Base-by-base conservation (phyloP, 2,888 invertebrate genomes). In the Leptarthrus brevirostris region DNA sequence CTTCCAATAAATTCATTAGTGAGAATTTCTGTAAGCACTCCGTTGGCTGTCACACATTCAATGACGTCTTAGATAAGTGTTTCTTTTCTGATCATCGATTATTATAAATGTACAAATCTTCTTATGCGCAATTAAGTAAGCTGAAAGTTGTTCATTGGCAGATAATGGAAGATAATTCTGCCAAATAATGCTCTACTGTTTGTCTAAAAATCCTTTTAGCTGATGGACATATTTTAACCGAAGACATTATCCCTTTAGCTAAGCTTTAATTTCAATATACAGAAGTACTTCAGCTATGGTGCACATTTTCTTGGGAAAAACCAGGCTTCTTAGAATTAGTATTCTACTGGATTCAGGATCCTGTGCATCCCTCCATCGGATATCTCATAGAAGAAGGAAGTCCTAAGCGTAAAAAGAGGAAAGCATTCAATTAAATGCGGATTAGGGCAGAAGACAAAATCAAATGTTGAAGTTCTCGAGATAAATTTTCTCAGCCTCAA, bases 61-160 rank as follows among this genome's bases (percentile, higher is more conserved):
- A n/a, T n/a, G n/a, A n/a, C n/a, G n/a, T n/a, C n/a, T n/a, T n/a
- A n/a, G n/a, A n/a, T n/a, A n/a, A n/a, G n/a, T n/a, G n/a, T n/a
- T n/a, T n/a, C n/a, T n/a, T n/a, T n/a, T n/a, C n/a, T n/a, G n/a
- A n/a, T n/a, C n/a, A n/a, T n/a, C n/a, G n/a, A n/a, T n/a, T n/a
- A n/a, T n/a, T n/a, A n/a, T n/a, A n/a, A 61, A 73, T 73, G 49
- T 56, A 73, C 73, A 73, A 73, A 73, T 73, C 73, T 64, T 73
- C 73, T 73, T 73, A 73, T 64, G 73, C 64, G 64, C 26, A 64
- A 73, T 73, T 73, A 73, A 73, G 52, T 56, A 73, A 72, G 73
- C 61, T 52, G 64, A 73, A 73, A 73, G 73, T 73, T 73, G 64
- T 73, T 73, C 73, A 73, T 73, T 61, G 73, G 40, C 30, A 73